phyloP scores from a whole-genome alignment of 2,797 vertebrate genomes.

The Pelobates cultripes region DNA sequence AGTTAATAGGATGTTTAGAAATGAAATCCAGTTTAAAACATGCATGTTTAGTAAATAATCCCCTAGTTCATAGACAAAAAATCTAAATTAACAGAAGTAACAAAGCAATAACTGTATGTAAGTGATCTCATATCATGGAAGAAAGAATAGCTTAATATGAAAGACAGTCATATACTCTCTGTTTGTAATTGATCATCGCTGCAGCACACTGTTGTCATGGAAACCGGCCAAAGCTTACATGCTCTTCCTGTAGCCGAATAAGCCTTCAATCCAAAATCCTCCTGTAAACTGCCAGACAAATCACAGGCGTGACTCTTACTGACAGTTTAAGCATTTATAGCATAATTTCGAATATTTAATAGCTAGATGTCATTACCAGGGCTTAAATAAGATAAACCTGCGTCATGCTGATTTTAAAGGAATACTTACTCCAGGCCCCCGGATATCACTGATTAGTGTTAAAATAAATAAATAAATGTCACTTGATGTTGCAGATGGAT shows the following conservation, averaged over 20 bases:
- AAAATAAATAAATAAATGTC: too few species aligned
- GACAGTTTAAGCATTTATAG: conserved; percentile 11
- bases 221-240: conserved; percentile 50
- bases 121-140: conserved; percentile 17
- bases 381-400: not conserved
- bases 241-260: conserved; percentile 12
- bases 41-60: too few species aligned
- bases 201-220: conserved; percentile 39
- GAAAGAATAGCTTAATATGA: conserved; percentile 23
- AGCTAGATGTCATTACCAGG: not conserved
- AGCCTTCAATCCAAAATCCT: conserved; percentile 9
- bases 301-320: conserved; percentile 32
- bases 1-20: too few species aligned
- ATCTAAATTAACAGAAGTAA: conserved; percentile 40
- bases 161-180: conserved; percentile 37
- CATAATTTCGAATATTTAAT: conserved; percentile 23
- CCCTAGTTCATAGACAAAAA: conserved; percentile 20
- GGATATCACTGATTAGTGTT: too few species aligned
- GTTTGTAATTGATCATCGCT: conserved; percentile 33
- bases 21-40: too few species aligned
- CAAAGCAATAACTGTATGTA: conserved; percentile 32
- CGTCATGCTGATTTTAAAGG: too few species aligned
- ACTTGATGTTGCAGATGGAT: too few species aligned
- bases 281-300: conserved; percentile 33
- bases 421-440: too few species aligned